Evolutionary conservation across 2,113 vertebrate species (phyloP).

Genomic region (Tinamus guttatus): DNA sequence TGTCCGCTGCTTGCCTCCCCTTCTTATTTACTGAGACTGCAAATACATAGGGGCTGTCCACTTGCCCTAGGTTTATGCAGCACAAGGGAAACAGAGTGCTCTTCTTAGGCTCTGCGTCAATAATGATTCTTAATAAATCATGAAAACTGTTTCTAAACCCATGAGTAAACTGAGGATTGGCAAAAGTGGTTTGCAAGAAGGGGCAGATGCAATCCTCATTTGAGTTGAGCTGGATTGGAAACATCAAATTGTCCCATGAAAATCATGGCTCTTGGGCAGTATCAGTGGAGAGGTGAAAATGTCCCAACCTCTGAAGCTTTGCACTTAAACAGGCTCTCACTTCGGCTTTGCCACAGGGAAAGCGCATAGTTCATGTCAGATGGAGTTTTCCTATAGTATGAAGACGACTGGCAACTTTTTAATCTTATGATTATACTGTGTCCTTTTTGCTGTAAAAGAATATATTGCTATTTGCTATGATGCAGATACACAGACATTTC

Average conservation of each 20-base stretch:
- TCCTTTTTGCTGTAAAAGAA: neutral
- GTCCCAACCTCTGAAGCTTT: neutral
- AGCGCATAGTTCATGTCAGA: neutral
- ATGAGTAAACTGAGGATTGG: neutral
- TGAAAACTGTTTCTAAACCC: neutral
- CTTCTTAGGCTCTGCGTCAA: neutral
- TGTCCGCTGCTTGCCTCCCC: neutral
- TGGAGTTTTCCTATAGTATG: neutral
- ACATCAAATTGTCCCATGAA: neutral
- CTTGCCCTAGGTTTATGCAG: neutral
- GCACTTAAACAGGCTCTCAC: neutral
- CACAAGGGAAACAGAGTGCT: neutral
- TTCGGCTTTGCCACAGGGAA: neutral
- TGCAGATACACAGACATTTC: neutral
- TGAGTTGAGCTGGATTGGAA: neutral
- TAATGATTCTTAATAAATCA: neutral
- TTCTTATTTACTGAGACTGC: neutral
- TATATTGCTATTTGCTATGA: neutral
- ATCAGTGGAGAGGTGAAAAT: neutral
- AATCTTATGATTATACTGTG: neutral
- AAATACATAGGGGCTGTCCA: neutral
- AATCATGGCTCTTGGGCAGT: neutral
- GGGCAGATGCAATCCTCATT: neutral
- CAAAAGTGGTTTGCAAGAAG: neutral
- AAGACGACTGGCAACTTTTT: neutral